A percentile compares a stretch with the other conserved stretches of the same genome.
phyloP scores from a whole-genome alignment of 1,140 invertebrate species.

The Episyrphus balteatus region DNA sequence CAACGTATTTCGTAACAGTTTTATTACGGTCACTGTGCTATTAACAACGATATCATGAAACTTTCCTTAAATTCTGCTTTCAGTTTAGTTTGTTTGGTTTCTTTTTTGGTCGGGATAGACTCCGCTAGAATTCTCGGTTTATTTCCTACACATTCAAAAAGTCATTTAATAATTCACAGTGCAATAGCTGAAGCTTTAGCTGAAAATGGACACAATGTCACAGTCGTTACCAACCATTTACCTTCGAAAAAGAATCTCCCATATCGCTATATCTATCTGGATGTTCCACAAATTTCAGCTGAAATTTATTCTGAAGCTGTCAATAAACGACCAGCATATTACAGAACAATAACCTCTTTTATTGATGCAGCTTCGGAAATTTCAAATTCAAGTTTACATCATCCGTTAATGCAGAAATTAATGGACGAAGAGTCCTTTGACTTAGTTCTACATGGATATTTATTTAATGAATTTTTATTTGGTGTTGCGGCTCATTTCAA shows the following conservation, averaged over 20 bases:
- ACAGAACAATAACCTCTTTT: neutral
- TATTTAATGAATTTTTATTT: constrained; percentile 9
- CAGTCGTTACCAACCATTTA: constrained; percentile 7
- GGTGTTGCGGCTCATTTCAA: constrained; percentile 13
- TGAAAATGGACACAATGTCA: constrained; percentile 19
- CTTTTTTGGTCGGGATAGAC: too few relatives aligned
- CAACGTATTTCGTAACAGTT: too few relatives aligned
- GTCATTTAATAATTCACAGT: constrained; percentile 14
- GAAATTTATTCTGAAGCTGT: neutral
- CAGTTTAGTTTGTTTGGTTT: too few relatives aligned
- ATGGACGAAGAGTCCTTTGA: constrained; percentile 7
- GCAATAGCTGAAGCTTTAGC: constrained; percentile 12
- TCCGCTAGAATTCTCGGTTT: constrained; percentile 13
- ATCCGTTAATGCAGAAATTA: neutral
- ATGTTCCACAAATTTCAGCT: too few relatives aligned
- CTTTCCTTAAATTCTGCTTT: too few relatives aligned
- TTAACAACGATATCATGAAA: too few relatives aligned
- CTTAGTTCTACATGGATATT: constrained; percentile 10
- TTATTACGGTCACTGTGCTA: too few relatives aligned
- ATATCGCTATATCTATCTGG: too few relatives aligned
- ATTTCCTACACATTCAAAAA: constrained; percentile 14
- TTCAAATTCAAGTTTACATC: constrained; percentile 1
- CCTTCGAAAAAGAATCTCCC: too few relatives aligned
- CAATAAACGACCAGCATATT: constrained; percentile 1
- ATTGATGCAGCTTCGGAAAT: neutral